These are phyloP conservation scores for Nasonia vitripennis DNA, from an alignment of 1,140 invertebrate species.

Conservation along the genomic window DNA sequence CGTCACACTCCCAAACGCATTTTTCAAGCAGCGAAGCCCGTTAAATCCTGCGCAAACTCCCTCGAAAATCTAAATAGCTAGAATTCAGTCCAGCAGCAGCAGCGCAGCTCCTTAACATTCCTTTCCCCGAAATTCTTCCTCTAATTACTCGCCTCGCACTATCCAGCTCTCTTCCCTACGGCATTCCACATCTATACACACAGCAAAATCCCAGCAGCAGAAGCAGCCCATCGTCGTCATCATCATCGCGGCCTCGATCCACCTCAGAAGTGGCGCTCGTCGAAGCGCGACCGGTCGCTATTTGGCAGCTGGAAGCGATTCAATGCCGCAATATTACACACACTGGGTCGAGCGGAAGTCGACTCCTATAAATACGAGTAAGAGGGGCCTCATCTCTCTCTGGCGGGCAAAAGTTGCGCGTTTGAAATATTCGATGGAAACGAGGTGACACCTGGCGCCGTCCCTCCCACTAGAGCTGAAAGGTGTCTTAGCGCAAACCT, in stretches of 20 bases:
- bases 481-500: no score
- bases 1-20: no score
- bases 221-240: not conserved
- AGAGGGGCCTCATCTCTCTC: not conserved
- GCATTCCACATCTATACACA: no score
- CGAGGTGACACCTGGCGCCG: slow-evolving; percentile 53
- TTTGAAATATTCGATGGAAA: slow-evolving; percentile 55
- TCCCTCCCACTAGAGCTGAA: not conserved
- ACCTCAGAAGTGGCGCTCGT: not conserved
- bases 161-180: not conserved
- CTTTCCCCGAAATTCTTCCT: not conserved
- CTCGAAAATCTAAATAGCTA: not conserved
- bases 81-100: not conserved
- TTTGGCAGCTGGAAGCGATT: slow-evolving; percentile 43
- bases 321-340: slow-evolving; percentile 22
- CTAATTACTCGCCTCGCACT: not conserved
- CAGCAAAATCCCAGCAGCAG: not conserved
- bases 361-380: slow-evolving; percentile 52
- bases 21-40: no score
- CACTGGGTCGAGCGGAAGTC: slow-evolving; percentile 44
- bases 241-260: not conserved
- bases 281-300: not conserved
- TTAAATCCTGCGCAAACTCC: not conserved
- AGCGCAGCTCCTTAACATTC: not conserved
- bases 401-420: not conserved